Evolutionary conservation across 2,888 invertebrate species (phyloP).

Genomic region (Acleris cristana): DNA sequence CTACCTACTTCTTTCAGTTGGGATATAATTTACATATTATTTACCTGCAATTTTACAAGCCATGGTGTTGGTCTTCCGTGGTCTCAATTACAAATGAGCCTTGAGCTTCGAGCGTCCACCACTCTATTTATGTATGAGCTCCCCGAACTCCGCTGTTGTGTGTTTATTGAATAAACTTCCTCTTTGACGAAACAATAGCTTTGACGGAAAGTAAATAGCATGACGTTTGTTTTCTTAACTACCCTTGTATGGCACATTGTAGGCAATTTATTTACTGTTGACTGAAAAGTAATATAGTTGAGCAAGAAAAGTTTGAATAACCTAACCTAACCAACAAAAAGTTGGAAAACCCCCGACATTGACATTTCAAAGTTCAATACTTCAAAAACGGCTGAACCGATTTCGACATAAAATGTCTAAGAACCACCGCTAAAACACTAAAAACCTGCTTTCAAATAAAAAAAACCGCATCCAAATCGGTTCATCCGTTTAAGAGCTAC

Average conservation of each 20-base stretch:
- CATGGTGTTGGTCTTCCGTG: slow-evolving; percentile 31
- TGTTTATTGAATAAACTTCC: slow-evolving; percentile 45
- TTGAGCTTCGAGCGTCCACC: slow-evolving; percentile 3
- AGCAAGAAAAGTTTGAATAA: too few relatives aligned
- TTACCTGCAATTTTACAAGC: slow-evolving; percentile 46
- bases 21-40: slow-evolving; percentile 7
- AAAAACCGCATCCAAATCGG: too few relatives aligned
- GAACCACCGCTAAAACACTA: too few relatives aligned
- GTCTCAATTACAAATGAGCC: slow-evolving; percentile 9
- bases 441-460: too few relatives aligned
- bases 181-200: slow-evolving; percentile 33
- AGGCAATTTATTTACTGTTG: too few relatives aligned
- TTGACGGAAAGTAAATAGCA: slow-evolving; percentile 27
- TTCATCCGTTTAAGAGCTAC: too few relatives aligned
- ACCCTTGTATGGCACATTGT: not conserved
- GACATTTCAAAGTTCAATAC: too few relatives aligned
- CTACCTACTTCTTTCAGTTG: not conserved
- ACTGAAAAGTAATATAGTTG: too few relatives aligned
- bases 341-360: too few relatives aligned
- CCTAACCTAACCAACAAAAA: too few relatives aligned
- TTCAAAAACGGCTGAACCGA: too few relatives aligned
- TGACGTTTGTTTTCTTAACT: not conserved
- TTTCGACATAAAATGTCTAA: too few relatives aligned
- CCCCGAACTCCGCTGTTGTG: slow-evolving; percentile 47
- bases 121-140: slow-evolving; percentile 40